Base-by-base conservation (phyloP, 2,113 vertebrate species). In the Odocoileus hemionus region DNA sequence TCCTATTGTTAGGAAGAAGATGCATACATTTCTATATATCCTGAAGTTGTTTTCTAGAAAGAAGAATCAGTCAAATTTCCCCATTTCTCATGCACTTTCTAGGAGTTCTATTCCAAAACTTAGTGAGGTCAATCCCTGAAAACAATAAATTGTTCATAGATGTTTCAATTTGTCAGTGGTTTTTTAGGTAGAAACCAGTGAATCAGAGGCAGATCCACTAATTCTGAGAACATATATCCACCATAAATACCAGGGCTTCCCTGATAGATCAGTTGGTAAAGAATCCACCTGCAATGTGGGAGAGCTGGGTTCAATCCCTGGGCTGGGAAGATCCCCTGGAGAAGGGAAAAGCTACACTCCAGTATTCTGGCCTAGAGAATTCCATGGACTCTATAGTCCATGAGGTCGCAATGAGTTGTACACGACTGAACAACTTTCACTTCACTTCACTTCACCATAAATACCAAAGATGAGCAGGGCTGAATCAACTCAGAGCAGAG, bases 401-500 rank as follows among this genome's bases (percentile, higher is more conserved):
- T 74, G 67, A n/a, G 19, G 36, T 39, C 1, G 0, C 21, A 6
- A 67, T n/a, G n/a, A 74, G 19, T 25, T 39, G n/a, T n/a, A 39
- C 67, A 12, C 0, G 0, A 39, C 67, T 13, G 36, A 74, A 2
- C 36, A 25, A 39, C 19, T 74, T 74, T 74, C 5, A 74, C 67
- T 74, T 74, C 1, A 2, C n/a, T 36, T 74, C 21, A 39, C 67
- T 74, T 74, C 30, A 82, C 85, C 79, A 54, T 92, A 57, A 86
- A 39, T 58, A 43, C 17, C 43, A 89, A 89, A 96, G 23, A 76
- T 60, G 43, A 91, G 12, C 26, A 61, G 47, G 5, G 10, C 15
- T 50, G 47, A 95, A 70, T 50, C 45, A 54, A 47, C 25, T 55
- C n/a, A 55, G 17, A 74, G 11, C 4, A 50, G 95, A 80, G 79